Conservation (phyloP, 2,797 vertebrate genomes). For the Pantherophis vulpinus region DNA sequence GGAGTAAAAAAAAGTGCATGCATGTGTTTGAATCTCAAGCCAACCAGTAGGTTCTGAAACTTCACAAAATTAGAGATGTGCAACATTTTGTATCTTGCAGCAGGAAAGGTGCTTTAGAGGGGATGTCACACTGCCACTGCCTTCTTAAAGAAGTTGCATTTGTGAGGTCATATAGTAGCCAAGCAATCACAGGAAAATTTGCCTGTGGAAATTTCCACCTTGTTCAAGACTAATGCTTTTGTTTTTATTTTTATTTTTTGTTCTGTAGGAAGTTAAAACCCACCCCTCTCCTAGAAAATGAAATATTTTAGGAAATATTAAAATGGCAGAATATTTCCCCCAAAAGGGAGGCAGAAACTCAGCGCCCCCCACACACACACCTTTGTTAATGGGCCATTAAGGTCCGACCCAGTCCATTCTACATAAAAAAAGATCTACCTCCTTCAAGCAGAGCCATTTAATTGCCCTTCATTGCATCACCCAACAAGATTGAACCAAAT, state of each 20-base stretch:
- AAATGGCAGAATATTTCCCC: no score
- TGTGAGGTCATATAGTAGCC: not conserved
- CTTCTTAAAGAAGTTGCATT: not conserved
- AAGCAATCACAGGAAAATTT: not conserved
- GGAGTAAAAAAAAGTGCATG: not conserved
- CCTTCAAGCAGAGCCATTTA: no score
- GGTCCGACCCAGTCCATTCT: no score
- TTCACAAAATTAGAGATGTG: not conserved
- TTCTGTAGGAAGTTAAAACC: no score
- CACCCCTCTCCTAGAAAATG: no score
- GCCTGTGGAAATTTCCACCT: not conserved
- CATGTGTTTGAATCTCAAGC: not conserved
- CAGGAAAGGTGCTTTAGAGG: not conserved
- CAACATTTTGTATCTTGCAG: not conserved
- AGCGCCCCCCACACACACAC: no score
- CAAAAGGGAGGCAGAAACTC: no score
- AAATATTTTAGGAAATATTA: no score
- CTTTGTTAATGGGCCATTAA: no score
- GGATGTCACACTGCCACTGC: not conserved
- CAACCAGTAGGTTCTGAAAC: not conserved
- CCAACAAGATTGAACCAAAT: no score
- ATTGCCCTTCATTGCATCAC: no score
- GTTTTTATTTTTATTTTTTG: not conserved
- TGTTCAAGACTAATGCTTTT: constrained; percentile 6
- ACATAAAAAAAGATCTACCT: no score